These are phyloP conservation scores for Xylophagus ater DNA, from an alignment of 2,888 invertebrate species.

Conservation along the genomic window DNA sequence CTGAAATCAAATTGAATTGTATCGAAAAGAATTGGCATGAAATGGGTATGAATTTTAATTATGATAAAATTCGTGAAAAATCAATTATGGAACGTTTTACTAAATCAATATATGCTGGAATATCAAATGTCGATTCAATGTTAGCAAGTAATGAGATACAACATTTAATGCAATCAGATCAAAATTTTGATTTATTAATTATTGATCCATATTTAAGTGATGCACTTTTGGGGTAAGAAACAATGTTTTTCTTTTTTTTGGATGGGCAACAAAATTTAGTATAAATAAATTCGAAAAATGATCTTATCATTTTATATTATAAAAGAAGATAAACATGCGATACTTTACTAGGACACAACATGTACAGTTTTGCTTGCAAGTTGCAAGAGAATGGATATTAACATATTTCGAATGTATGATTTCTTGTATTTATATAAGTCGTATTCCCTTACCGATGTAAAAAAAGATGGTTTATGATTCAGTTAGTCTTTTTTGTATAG, in stretches of 20 bases:
- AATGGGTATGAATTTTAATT: slow-evolving; percentile 32
- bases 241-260: not conserved
- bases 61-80: slow-evolving; percentile 30
- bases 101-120: slow-evolving; percentile 33
- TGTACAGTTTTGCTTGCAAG: no score
- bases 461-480: no score
- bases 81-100: slow-evolving; percentile 35
- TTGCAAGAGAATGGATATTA: no score
- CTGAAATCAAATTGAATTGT: slow-evolving; percentile 30
- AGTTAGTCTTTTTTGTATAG: no score
- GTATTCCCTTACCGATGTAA: no score
- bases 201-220: slow-evolving; percentile 43
- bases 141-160: slow-evolving; percentile 28
- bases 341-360: no score
- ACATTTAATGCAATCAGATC: slow-evolving; percentile 27
- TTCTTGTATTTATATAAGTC: no score
- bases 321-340: no score
- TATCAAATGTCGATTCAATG: slow-evolving; percentile 32
- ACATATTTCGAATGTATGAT: no score
- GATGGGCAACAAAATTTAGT: not conserved
- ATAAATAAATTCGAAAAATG: not conserved
- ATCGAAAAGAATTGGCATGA: slow-evolving; percentile 33
- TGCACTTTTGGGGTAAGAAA: slow-evolving; percentile 34
- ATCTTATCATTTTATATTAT: no score
- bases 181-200: slow-evolving; percentile 33